Evolutionary conservation across 2,888 invertebrate genomes (phyloP), one percentile per base, ranked within the genome.

Genomic region (Leucoptera coffeella): DNA sequence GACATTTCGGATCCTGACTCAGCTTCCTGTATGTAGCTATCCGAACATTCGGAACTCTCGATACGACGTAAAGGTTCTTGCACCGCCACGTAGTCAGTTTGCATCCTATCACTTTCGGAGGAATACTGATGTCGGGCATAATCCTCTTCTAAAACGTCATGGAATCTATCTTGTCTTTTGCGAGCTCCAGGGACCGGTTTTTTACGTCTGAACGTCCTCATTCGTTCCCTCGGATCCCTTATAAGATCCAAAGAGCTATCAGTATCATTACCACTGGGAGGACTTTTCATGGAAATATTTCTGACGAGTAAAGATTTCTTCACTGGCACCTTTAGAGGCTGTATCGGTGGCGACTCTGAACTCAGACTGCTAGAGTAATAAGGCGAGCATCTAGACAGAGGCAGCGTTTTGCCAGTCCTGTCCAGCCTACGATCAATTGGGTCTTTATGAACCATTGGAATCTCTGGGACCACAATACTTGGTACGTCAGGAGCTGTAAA

Each of bases 351-450:
- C 14, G 82, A 82, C 39, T 83, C 83, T 0, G 82, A 82, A 44
- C 83, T 83, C 21, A 83, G 55, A 40, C 83, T 83, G 41, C 82
- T 83, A 14, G 83, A 83, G 48, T 83, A 83, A 45, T 83, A 83
- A 1, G 83, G 82, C 2, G 83, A 82, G 42, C 82, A 82, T 44
- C 82, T 80, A 1, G 79, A 73, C 15, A 82, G 50, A 35, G 74
- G 72, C n/a, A n/a, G n/a, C 10, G 69, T 69, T 42, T 76, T 75
- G 21, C 59, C 73, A 29, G 75, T 72, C 29, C 65, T 45, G 25
- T 69, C 69, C 3, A 50, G 48, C 33, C 51, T 72, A 42, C 42
- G 73, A 45, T 52, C 73, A 43, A 46, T 64, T 39, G 50, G 51
- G 48, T 59, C 75, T 50, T 56, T 54, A 35, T 62, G 59, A 21